phyloP scores from a whole-genome alignment of 2,113 vertebrate genomes.

The Piaya cayana region DNA sequence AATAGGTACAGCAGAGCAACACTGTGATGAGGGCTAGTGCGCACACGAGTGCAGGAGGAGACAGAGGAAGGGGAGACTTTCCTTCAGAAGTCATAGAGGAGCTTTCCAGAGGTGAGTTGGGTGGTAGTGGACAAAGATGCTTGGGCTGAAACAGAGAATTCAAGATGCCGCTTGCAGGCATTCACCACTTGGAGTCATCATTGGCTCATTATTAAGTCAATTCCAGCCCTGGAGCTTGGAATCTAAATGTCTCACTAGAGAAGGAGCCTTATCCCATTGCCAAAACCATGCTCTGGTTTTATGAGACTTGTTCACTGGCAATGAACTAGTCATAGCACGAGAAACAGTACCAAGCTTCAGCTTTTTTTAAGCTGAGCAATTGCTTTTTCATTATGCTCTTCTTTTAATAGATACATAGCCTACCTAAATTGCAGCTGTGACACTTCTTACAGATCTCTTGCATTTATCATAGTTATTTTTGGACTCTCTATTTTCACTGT shows the following conservation, averaged over 20 bases:
- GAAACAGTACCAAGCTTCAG: not conserved
- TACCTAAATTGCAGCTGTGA: conserved; percentile 36
- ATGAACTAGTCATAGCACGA: not conserved
- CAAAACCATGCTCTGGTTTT: not conserved
- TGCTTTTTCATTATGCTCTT: not conserved
- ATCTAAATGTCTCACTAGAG: not conserved
- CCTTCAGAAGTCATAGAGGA: not conserved
- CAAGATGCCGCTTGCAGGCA: not conserved
- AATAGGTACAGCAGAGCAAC: not conserved
- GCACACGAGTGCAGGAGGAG: not conserved
- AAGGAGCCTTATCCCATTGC: not conserved
- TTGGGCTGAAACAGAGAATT: not conserved
- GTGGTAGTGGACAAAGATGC: not conserved
- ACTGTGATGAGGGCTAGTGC: not conserved
- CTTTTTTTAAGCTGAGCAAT: not conserved
- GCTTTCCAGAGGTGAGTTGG: not conserved
- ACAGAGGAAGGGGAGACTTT: not conserved
- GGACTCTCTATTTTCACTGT: not conserved
- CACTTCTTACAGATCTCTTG: conserved; percentile 4
- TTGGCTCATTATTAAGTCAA: not conserved
- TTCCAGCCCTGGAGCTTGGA: not conserved
- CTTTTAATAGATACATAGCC: conserved; percentile 31
- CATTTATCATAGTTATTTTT: conserved; percentile 25
- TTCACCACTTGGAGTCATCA: conserved; percentile 50
- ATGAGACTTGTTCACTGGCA: not conserved